Conservation (phyloP, 2,113 vertebrate genomes). For the Aplodontia rufa region DNA sequence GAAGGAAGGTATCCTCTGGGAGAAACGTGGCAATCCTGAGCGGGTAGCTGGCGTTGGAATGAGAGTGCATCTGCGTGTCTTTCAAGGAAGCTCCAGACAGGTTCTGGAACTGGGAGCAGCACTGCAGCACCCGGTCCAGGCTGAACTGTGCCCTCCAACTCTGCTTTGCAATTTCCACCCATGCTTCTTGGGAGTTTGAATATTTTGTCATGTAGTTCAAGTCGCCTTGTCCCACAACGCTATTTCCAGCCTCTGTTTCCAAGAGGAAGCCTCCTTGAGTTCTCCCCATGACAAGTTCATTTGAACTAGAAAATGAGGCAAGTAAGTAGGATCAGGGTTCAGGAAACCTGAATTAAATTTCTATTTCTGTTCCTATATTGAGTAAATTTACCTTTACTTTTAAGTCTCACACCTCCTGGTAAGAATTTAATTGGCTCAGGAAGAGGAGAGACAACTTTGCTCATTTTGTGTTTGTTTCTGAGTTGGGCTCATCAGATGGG, state of each 20-base stretch:
- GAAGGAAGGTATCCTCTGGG: too few relatives aligned
- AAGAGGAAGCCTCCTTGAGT: not conserved
- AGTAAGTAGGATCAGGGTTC: not conserved
- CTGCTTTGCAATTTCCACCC: slow-evolving; percentile 12
- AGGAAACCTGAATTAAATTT: not conserved
- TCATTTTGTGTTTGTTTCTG: slow-evolving; percentile 25
- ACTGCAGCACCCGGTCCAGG: not conserved
- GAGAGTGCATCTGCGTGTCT: too few relatives aligned
- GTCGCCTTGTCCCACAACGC: not conserved
- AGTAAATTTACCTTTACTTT: not conserved
- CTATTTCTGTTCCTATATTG: not conserved
- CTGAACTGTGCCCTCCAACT: not conserved
- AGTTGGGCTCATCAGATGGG: not conserved
- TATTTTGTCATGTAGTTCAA: not conserved
- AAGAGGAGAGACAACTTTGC: not conserved
- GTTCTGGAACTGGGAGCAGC: not conserved
- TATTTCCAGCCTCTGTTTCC: not conserved
- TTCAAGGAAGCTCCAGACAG: not conserved
- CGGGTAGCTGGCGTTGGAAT: too few relatives aligned
- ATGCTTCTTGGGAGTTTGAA: not conserved
- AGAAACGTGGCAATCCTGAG: too few relatives aligned
- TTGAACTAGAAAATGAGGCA: not conserved
- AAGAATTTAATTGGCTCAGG: not conserved
- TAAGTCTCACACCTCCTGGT: not conserved
- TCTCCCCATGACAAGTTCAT: not conserved